Evolutionary conservation across 2,797 vertebrate genomes (phyloP), one percentile per base, ranked within the genome.

Genomic region (Sorex maritimensis): DNA sequence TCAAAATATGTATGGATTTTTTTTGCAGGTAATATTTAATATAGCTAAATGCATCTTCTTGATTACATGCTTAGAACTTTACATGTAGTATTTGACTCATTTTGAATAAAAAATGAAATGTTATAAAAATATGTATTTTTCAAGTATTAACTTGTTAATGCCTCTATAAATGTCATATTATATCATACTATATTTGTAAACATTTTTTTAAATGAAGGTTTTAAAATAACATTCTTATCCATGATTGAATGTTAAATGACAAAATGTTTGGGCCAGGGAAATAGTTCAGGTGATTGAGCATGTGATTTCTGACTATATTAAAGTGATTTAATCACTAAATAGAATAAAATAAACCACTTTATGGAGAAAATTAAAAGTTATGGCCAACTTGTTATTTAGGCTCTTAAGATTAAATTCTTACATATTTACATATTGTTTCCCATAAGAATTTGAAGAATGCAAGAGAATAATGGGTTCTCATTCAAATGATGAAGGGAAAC

Each of bases 371-470:
- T 24, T 52, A 84, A 26, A 17, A 30, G 2, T n/a, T 75, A 58
- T 34, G 75, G 3, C 73, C 11, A 92, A 4, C 5, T 13, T 72
- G 41, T 86, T 3, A 38, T 38, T 75, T 73, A 78, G 14, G 26
- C 4, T 28, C 17, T 81, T 83, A 41, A 10, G 24, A 65, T 85
- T 65, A 44, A 91, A 85, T 71, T 87, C 14, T 84, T 75, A 79
- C 1, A 24, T 19, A 63, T 63, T 24, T 63, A 63, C 7, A 67
- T 58, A 58, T 28, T 68, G 9, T 34, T 41, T 84, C 68, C n/a
- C 83, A 0, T 2, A 65, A 79, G 24, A 1, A 69, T 68, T 30
- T 86, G 4, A 34, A 55, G 12, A 81, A 85, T 23, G 0, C 6
- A 46, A 58, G 41, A 11, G 4, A 6, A 81, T 6, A 55, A 1